Percentiles rank a stretch among this genome's conserved stretches.
These are phyloP conservation scores for Acleris sparsana DNA, from an alignment of 2,888 invertebrate species.

Conservation along the genomic window DNA sequence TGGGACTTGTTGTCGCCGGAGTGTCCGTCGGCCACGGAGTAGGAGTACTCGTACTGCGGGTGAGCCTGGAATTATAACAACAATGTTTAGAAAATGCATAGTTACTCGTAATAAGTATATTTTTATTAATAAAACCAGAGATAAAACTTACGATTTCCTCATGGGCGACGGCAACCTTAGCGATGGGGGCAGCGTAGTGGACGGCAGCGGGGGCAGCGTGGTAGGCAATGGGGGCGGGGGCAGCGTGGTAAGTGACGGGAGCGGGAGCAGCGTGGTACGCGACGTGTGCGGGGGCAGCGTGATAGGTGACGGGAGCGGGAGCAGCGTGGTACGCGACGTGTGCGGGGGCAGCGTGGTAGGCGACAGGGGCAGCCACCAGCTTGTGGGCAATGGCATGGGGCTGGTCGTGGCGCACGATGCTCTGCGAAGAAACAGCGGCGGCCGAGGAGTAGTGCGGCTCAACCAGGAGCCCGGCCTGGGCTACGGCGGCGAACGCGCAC, in stretches of 20 bases:
- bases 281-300: constrained; percentile 22
- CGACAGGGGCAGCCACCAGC: constrained; percentile 8
- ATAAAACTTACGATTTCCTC: constrained; percentile 18
- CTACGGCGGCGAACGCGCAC: constrained; percentile 10
- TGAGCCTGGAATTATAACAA: constrained; percentile 51
- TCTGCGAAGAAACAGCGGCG: constrained; percentile 43
- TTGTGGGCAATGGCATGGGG: constrained; percentile 45
- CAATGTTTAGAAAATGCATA: background rate
- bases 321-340: constrained; percentile 31
- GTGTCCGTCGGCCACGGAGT: constrained; percentile 66
- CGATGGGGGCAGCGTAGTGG: constrained; percentile 46
- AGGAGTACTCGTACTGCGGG: constrained; percentile 68
- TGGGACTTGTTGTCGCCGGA: constrained; percentile 73
- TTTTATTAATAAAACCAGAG: too few species aligned
- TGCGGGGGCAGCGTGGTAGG: too few species aligned
- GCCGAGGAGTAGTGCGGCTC: constrained; percentile 46
- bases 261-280: constrained; percentile 33
- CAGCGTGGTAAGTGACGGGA: constrained; percentile 14
- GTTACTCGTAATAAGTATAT: background rate
- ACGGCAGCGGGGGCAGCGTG: constrained; percentile 36
- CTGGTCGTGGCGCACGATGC: constrained; percentile 49
- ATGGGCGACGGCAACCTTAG: constrained; percentile 38
- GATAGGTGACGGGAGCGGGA: constrained; percentile 30
- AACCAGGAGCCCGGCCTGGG: constrained; percentile 35
- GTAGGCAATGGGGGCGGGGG: constrained; percentile 16